Conservation (phyloP, 2,113 vertebrate genomes). For the Plectropomus leopardus region DNA sequence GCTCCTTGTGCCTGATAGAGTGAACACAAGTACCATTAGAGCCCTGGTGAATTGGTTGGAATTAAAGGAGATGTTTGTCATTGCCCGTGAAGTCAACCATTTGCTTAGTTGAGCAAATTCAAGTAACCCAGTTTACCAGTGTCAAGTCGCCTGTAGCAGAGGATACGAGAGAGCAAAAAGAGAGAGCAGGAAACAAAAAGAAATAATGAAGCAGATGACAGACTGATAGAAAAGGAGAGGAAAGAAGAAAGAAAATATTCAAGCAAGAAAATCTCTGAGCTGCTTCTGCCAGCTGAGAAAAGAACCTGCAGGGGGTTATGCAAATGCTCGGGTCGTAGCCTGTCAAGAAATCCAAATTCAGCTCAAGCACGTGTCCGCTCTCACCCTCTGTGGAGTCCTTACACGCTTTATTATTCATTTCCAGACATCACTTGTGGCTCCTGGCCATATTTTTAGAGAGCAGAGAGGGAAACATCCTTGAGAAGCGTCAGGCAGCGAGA, state of each 20-base stretch:
- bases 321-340: slow-evolving; percentile 44
- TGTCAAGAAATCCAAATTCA: slow-evolving; percentile 61
- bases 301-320: slow-evolving; percentile 58
- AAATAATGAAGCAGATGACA: slow-evolving; percentile 1
- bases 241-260: neutral
- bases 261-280: slow-evolving; percentile 19
- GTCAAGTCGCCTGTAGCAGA: neutral
- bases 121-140: neutral
- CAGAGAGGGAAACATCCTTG: slow-evolving; percentile 49
- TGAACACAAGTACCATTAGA: slow-evolving; percentile 32
- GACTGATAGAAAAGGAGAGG: neutral
- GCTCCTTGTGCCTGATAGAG: slow-evolving; percentile 36
- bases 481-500: slow-evolving; percentile 46
- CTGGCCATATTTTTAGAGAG: slow-evolving; percentile 55
- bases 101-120: slow-evolving; percentile 14
- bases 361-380: slow-evolving; percentile 24
- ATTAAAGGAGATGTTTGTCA: slow-evolving; percentile 51
- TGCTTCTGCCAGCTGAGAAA: slow-evolving; percentile 36
- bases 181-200: neutral
- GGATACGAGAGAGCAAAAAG: neutral
- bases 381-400: slow-evolving; percentile 58
- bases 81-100: slow-evolving; percentile 31
- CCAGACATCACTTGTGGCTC: slow-evolving; percentile 64
- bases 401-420: slow-evolving; percentile 63
- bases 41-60: slow-evolving; percentile 31